Percentiles rank a stretch among this genome's conserved stretches.
phyloP scores from a whole-genome alignment of 2,888 invertebrate genomes.

The Nezara viridula region DNA sequence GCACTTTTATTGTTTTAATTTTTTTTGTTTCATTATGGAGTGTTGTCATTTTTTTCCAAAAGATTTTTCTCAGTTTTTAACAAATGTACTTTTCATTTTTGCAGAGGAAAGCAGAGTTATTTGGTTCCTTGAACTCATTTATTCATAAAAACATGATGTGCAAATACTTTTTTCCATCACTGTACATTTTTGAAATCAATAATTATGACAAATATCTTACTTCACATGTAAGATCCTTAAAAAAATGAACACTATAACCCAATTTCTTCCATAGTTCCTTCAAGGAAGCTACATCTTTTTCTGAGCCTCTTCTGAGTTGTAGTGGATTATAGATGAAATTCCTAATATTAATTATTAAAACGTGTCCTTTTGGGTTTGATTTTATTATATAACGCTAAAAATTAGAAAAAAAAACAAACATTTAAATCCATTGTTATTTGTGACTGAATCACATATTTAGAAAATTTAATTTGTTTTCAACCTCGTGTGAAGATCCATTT shows the following conservation, averaged over 20 bases:
- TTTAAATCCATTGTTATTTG: not conserved
- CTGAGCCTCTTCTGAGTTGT: not conserved
- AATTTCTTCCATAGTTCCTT: not conserved
- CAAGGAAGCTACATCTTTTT: slow-evolving; percentile 1
- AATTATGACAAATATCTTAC: slow-evolving; percentile 30
- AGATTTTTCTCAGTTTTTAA: too few species aligned
- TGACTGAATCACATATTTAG: not conserved
- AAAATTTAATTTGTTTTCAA: not conserved
- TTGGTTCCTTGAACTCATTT: too few species aligned
- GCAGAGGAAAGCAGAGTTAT: too few species aligned
- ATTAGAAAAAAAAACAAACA: not conserved
- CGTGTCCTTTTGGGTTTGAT: slow-evolving; percentile 39
- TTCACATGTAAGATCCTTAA: not conserved
- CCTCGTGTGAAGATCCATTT: not conserved
- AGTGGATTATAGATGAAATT: not conserved
- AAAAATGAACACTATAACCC: not conserved
- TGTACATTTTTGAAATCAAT: too few species aligned
- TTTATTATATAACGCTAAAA: not conserved
- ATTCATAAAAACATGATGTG: too few species aligned
- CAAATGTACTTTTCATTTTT: too few species aligned
- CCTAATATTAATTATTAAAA: slow-evolving; percentile 48
- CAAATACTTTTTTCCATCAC: too few species aligned
- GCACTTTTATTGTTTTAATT: too few species aligned
- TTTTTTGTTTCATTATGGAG: too few species aligned
- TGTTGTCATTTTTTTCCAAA: too few species aligned